A percentile compares a stretch with the other conserved stretches of the same genome.
phyloP scores from a whole-genome alignment of 2,113 vertebrate species.

The Amphiprion ocellaris region DNA sequence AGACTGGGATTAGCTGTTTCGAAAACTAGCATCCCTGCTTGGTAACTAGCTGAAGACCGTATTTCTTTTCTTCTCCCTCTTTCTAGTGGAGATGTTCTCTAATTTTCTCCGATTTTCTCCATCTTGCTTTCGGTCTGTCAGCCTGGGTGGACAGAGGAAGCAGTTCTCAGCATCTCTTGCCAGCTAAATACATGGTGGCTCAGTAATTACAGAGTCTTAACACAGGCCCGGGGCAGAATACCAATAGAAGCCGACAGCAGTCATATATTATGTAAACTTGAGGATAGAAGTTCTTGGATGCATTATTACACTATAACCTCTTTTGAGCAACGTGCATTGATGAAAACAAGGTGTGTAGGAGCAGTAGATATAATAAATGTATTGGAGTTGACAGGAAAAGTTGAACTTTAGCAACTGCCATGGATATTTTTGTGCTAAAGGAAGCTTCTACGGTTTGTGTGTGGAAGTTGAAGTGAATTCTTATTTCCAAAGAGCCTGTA shows the following conservation, averaged over 20 bases:
- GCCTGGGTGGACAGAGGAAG: slow-evolving; percentile 66
- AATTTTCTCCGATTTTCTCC: slow-evolving; percentile 42
- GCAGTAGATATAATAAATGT: slow-evolving; percentile 23
- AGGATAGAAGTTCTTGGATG: slow-evolving; percentile 52
- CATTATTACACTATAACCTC: slow-evolving; percentile 39
- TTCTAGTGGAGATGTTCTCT: slow-evolving; percentile 31
- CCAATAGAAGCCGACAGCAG: slow-evolving; percentile 68
- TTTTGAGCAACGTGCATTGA: slow-evolving; percentile 26
- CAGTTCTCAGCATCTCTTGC: slow-evolving; percentile 65
- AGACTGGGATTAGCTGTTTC: slow-evolving; percentile 34
- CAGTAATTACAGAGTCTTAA: slow-evolving; percentile 79
- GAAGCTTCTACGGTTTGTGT: not conserved
- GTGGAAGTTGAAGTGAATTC: slow-evolving; percentile 1
- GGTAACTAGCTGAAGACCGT: slow-evolving; percentile 15
- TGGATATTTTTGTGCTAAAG: not conserved
- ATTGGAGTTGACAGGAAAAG: not conserved
- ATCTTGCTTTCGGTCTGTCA: slow-evolving; percentile 42
- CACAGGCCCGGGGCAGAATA: slow-evolving; percentile 73
- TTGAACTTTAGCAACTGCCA: not conserved
- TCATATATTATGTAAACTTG: slow-evolving; percentile 71
- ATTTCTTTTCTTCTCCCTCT: slow-evolving; percentile 25
- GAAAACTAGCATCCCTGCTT: slow-evolving; percentile 23
- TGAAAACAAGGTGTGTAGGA: slow-evolving; percentile 1
- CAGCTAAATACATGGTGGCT: slow-evolving; percentile 80
- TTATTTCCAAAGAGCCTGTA: not conserved